Base-by-base conservation (phyloP, 2,888 invertebrate species). In the Dryobota labecula region DNA sequence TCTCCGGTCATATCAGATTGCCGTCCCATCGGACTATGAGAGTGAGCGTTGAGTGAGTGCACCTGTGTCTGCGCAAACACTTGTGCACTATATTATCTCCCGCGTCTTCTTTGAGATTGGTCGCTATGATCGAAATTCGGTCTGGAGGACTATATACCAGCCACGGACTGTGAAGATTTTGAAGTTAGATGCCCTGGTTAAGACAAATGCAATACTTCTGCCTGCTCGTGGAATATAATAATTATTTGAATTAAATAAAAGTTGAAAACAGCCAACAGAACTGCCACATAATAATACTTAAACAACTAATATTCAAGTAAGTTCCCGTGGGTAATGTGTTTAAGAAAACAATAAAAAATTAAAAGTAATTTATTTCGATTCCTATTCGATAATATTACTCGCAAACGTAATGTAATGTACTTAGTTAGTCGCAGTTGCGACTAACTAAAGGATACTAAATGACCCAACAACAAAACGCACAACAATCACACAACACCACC, bases 331-430 rank as follows among this genome's bases (percentile, higher is more conserved):
- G 13, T 27, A 27, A 49, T 18, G 24, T 60, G n/a, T 64, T 62
- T 18, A 6, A 18, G 7, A 73, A 73, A 66, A 47, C 65, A 62
- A 61, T 54, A 20, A 45, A 38, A 73, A 43, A 62, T 70, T 43
- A 38, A 57, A 56, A 41, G n/a, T 62, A 30, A 45, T 58, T 66
- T 53, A 8, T 73, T 58, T 47, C 33, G 18, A 43, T 51, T 20
- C 13, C 1, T 30, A 1, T 2, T 45, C 43, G n/a, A 33, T 45
- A 51, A 18, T 4, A 33, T 45, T 38, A 53, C 24, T 63, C 36
- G n/a, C 41, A 15, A 65, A 61, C 24, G 0, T 57, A 15, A 49
- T 49, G 20, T 49, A 24, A 27, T 18, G n/a, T 38, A 24, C 18
- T 57, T 43, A 49, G 66, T 73, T 38, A 24, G 24, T 60, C 11